Percentiles rank a stretch among this genome's conserved stretches.
Conservation (phyloP, 2,797 vertebrate genomes). For the Aldrovandia affinis region DNA sequence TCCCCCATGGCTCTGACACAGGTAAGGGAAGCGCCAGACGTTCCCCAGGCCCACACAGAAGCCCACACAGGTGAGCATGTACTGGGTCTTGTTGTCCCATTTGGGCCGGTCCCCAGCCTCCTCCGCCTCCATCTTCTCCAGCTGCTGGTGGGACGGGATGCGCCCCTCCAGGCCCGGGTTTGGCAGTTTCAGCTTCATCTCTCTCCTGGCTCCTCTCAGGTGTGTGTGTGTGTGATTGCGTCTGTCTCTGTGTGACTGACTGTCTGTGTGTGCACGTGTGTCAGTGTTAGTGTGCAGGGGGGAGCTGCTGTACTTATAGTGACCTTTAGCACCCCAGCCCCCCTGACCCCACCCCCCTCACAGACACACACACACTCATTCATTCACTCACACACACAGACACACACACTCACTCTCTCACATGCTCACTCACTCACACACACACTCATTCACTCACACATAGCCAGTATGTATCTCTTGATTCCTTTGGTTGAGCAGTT, state of each 20-base stretch:
- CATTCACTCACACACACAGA: neutral
- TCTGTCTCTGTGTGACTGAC: slow-evolving; percentile 7
- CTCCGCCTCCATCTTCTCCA: slow-evolving; percentile 71
- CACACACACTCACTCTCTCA: slow-evolving; percentile 11
- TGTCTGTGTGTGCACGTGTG: slow-evolving; percentile 11
- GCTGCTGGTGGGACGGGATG: slow-evolving; percentile 68
- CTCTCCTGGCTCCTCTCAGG: neutral
- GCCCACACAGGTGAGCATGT: slow-evolving; percentile 83
- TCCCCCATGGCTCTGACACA: slow-evolving; percentile 85
- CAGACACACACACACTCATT: slow-evolving; percentile 18
- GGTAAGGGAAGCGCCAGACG: slow-evolving; percentile 84
- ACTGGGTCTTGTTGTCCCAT: slow-evolving; percentile 86
- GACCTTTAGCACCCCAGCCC: slow-evolving; percentile 50
- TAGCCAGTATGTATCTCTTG: neutral
- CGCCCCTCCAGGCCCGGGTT: slow-evolving; percentile 75
- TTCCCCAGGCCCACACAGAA: slow-evolving; percentile 85
- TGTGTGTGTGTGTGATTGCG: slow-evolving; percentile 38
- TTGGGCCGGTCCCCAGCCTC: slow-evolving; percentile 75
- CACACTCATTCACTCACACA: neutral
- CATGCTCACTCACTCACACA: neutral
- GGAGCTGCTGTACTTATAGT: slow-evolving; percentile 29
- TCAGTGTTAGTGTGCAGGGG: slow-evolving; percentile 40
- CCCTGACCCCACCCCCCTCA: slow-evolving; percentile 21
- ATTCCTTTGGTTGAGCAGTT: neutral
- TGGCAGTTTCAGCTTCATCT: slow-evolving; percentile 71